A percentile compares a stretch with the other conserved stretches of the same genome.
phyloP scores from a whole-genome alignment of 1,140 invertebrate genomes.

The Nephila pilipes region DNA sequence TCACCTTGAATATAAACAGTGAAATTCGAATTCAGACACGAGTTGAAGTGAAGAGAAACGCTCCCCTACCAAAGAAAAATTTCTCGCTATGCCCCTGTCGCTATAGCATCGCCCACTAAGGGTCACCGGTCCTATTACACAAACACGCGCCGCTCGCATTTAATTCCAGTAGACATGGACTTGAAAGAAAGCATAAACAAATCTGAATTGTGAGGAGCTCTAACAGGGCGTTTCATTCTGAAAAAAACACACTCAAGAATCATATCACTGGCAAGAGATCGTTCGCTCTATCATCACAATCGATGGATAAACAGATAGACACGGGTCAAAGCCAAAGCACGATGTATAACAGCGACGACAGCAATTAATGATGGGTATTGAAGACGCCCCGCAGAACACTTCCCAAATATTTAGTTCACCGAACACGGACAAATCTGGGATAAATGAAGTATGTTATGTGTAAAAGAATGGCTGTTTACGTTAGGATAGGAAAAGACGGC shows the following conservation, averaged over 20 bases:
- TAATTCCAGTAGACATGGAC: neutral
- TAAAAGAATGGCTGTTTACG: neutral
- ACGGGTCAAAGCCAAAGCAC: neutral
- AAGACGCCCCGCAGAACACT: neutral
- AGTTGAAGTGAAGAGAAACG: no score
- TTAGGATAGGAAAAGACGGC: neutral
- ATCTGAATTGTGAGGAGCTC: neutral
- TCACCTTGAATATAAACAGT: no score
- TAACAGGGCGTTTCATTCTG: neutral
- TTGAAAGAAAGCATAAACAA: neutral
- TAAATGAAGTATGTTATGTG: neutral
- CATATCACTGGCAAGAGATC: neutral
- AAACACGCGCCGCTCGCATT: neutral
- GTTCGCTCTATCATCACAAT: neutral
- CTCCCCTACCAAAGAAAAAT: no score
- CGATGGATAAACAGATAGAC: neutral
- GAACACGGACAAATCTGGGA: neutral
- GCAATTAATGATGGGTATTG: neutral
- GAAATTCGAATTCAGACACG: no score
- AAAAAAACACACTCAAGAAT: no score
- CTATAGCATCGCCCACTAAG: no score
- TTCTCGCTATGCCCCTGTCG: no score
- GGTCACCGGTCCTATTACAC: neutral
- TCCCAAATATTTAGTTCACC: neutral
- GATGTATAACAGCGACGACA: neutral